These are phyloP conservation scores for Pegoplata infirma DNA, from an alignment of 2,888 invertebrate genomes.

Conservation along the genomic window DNA sequence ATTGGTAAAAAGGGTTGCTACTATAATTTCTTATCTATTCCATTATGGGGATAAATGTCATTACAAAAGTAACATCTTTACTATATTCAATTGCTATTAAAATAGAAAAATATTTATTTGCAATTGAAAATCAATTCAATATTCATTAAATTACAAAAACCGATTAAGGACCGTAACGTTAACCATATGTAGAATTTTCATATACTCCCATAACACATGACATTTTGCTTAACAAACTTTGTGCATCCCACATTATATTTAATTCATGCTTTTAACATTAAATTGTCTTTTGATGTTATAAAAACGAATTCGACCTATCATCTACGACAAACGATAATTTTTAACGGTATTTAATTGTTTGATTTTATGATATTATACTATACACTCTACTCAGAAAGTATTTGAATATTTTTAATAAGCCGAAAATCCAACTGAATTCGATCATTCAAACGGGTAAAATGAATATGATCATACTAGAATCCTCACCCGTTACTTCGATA, in stretches of 20 bases:
- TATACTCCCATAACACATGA: neutral
- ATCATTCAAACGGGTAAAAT: no score
- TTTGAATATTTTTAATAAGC: no score
- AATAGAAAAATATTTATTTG: neutral
- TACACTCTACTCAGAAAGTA: no score
- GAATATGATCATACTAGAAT: no score
- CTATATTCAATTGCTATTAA: neutral
- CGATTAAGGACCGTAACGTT: constrained; percentile 20
- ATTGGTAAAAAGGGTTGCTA: neutral
- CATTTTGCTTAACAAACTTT: no score
- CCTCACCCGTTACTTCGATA: no score
- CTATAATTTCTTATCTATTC: neutral
- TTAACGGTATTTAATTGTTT: constrained; percentile 34
- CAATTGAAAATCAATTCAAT: constrained; percentile 49
- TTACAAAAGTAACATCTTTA: neutral
- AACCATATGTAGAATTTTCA: constrained; percentile 10
- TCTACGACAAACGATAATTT: constrained; percentile 31
- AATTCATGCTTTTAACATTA: constrained; percentile 38
- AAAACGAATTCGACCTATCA: neutral
- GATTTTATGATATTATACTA: no score
- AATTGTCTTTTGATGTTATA: constrained; percentile 30
- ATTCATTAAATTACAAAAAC: constrained; percentile 37
- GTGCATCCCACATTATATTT: neutral
- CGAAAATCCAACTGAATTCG: no score
- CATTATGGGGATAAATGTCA: neutral